A percentile compares a stretch with the other conserved stretches of the same genome.
Evolutionary conservation across 2,888 invertebrate species (phyloP).

Genomic region (Nasonia oneida): DNA sequence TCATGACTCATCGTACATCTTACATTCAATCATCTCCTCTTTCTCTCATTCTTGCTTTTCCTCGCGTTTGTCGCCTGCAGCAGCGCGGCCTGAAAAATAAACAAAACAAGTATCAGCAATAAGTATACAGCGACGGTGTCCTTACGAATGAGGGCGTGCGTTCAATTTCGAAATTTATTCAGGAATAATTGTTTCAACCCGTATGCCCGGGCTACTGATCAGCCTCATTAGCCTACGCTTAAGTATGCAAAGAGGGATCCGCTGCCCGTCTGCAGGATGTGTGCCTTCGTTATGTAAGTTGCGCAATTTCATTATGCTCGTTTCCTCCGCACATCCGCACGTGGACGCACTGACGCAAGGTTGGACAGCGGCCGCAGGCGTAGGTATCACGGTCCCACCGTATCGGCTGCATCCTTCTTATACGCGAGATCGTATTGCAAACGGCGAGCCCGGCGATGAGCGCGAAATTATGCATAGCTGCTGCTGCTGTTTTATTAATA

Average conservation of each 20-base stretch:
- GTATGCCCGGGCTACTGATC: not conserved
- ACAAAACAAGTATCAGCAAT: not conserved
- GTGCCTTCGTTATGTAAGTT: slow-evolving; percentile 16
- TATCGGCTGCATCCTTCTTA: not conserved
- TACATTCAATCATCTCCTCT: not conserved
- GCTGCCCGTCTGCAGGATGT: not conserved
- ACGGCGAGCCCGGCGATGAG: not conserved
- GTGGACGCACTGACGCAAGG: not conserved
- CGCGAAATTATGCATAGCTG: not conserved
- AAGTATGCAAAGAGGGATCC: slow-evolving; percentile 10
- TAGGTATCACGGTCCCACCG: not conserved
- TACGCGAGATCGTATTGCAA: not conserved
- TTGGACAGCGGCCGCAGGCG: not conserved
- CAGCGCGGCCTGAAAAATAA: not conserved
- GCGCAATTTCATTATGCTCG: slow-evolving; percentile 33
- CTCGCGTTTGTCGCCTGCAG: not conserved
- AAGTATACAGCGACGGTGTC: not conserved
- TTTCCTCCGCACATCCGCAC: not conserved
- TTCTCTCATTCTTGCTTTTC: not conserved
- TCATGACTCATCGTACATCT: not conserved
- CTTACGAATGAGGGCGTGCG: not conserved
- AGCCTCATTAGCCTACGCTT: not conserved
- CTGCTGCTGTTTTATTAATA: slow-evolving; percentile 57
- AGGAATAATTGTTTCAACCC: not conserved
- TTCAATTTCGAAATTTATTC: not conserved